Evolutionary conservation across 2,113 vertebrate species (phyloP).

Genomic region (Paradisaea rubra): DNA sequence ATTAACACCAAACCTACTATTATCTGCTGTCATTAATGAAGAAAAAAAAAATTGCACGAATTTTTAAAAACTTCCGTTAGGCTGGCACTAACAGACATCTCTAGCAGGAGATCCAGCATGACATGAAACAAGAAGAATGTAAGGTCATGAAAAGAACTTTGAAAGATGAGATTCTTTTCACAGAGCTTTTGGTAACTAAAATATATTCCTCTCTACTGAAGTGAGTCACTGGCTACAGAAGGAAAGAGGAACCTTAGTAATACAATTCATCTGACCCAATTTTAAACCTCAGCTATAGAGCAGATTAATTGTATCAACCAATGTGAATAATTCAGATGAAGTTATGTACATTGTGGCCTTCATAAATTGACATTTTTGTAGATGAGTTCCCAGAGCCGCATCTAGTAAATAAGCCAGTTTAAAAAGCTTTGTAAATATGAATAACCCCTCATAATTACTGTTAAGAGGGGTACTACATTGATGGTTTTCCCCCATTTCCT

Average conservation of each 20-base stretch:
- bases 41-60: neutral
- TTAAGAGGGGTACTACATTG: neutral
- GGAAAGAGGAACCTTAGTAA: neutral
- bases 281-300: neutral
- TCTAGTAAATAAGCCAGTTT: neutral
- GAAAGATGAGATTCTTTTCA: neutral
- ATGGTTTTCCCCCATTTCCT: neutral
- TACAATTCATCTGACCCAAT: neutral
- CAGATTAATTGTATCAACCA: neutral
- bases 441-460: neutral
- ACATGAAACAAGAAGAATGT: neutral
- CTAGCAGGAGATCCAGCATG: neutral
- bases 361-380: neutral
- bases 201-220: neutral
- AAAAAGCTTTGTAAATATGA: neutral
- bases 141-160: neutral
- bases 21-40: neutral
- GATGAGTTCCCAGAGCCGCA: neutral
- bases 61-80: neutral
- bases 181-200: neutral
- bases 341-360: neutral
- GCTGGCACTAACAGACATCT: neutral
- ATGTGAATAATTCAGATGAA: neutral
- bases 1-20: neutral
- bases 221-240: neutral